A percentile compares a stretch with the other conserved stretches of the same genome.
These are phyloP conservation scores for Ascidia mentula DNA, from an alignment of 23 tunicate genomes.

Conservation along the genomic window DNA sequence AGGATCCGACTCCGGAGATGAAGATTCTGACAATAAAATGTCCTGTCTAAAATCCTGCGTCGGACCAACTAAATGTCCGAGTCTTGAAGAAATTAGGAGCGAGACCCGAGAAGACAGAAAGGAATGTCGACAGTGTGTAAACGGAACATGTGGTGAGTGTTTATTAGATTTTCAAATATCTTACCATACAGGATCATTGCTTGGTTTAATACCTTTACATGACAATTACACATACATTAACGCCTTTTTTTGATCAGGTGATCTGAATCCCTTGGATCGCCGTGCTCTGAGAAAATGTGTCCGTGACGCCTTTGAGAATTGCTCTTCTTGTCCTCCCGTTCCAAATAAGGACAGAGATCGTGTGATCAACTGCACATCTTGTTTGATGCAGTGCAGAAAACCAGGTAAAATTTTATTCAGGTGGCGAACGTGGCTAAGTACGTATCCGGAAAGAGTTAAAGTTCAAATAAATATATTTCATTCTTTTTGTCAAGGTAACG, in stretches of 20 bases:
- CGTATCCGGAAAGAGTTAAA: too few relatives aligned
- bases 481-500: not conserved
- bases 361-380: not conserved
- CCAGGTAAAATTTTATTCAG: not conserved
- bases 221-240: not conserved
- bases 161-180: too few relatives aligned
- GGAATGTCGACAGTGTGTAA: not conserved
- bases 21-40: not conserved
- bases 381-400: not conserved
- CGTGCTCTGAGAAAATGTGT: not conserved
- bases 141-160: not conserved
- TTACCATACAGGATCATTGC: not conserved
- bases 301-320: not conserved
- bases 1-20: not conserved
- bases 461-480: not conserved
- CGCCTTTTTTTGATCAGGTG: too few relatives aligned
- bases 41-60: not conserved
- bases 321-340: not conserved
- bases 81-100: not conserved
- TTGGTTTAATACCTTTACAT: not conserved
- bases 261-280: not conserved
- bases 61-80: not conserved
- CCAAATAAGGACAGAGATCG: not conserved
- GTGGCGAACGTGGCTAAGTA: too few relatives aligned
- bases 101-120: not conserved